Evolutionary conservation across 2,888 invertebrate species (phyloP), one percentile per base, ranked within the genome.

Genomic region (Brachyptera risi): DNA sequence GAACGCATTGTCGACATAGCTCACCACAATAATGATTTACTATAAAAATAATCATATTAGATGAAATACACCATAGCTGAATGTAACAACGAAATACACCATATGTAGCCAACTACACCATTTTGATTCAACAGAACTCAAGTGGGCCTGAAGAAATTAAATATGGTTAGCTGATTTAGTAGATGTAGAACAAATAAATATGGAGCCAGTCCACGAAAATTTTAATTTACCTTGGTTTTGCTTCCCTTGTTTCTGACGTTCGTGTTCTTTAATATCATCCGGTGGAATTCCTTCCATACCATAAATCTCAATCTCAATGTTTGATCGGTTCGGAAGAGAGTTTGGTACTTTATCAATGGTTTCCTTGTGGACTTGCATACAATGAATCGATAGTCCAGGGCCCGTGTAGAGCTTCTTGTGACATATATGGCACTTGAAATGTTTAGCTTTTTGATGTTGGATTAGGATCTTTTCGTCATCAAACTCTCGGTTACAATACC

Each of bases 351-450:
- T 97, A 78, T 99, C 98, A 75, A 99, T 95, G 62, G 96, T 95
- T 79, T 99, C 99, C 80, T 99, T 99, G 78, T 99, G 99, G 64
- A 99, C 98, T 91, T 99, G 98, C 96, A 98, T 96, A 79, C 98
- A 99, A 78, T 99, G 98, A 79, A 99, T 99, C 70, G 97, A 96
- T 69, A 99, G 80, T 44, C 98, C 99, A 65, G 98, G 98, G 62
- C 96, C 96, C 59, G 98, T 98, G 76, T 97, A 99, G 68, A 99
- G 80, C 79, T 97, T 97, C 78, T 98, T 98, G 80, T 98, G 97
- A 79, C 99, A 99, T 76, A 98, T 96, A 78, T 97, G 97, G 82
- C 99, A 99, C 82, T 99, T 99, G 76, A 99, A 99, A 82, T 99
- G 99, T 78, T 99, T 99, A 51, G 99, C 99, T 77, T 99, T 99